A percentile compares a stretch with the other conserved stretches of the same genome.
Conservation (phyloP, 2,113 vertebrate species). For the Addax nasomaculatus region DNA sequence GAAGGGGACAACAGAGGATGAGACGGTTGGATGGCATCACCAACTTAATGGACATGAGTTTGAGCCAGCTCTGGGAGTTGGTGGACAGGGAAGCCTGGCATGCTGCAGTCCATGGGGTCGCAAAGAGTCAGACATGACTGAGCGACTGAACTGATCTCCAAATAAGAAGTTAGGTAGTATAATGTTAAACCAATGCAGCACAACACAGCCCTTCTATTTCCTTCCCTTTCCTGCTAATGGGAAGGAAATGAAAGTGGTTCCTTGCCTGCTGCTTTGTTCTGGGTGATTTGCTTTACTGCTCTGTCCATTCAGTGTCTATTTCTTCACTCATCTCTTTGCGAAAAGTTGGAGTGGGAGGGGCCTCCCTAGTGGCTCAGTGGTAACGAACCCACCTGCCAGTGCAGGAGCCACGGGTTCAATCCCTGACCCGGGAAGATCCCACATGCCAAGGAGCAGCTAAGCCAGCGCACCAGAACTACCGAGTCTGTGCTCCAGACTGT, state of each 20-base stretch:
- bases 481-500: not conserved
- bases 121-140: not conserved
- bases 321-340: not conserved
- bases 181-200: not conserved
- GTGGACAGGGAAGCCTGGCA: not conserved
- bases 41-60: not conserved
- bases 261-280: not conserved
- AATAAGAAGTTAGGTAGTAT: not conserved
- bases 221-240: not conserved
- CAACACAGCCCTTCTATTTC: not conserved
- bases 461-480: not conserved
- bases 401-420: not conserved
- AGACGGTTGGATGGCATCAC: not conserved
- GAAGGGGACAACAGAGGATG: not conserved
- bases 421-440: not conserved
- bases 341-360: not conserved
- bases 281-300: not conserved
- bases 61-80: not conserved
- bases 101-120: accelerated
- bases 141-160: not conserved
- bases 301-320: not conserved
- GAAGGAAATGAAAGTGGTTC: not conserved
- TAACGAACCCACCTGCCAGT: not conserved
- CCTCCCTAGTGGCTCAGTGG: not conserved
- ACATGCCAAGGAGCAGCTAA: not conserved